A percentile compares a stretch with the other conserved stretches of the same genome.
These are phyloP conservation scores for Elmis aenea DNA, from an alignment of 2,888 invertebrate species.

Conservation along the genomic window DNA sequence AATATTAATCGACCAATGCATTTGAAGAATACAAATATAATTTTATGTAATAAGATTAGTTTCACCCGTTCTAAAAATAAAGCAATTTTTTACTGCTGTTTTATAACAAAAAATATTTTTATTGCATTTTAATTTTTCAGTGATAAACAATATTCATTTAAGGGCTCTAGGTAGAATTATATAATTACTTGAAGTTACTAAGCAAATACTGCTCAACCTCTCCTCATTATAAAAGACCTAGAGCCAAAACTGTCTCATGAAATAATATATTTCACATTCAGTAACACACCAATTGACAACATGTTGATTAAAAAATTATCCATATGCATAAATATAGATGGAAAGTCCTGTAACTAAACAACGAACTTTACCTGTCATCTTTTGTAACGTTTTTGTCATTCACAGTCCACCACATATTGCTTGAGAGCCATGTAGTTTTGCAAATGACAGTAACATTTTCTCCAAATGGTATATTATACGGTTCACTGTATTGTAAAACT, in stretches of 20 bases:
- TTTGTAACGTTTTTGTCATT: slow-evolving; percentile 53
- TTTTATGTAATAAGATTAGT: too few species aligned
- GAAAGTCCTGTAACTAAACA: slow-evolving; percentile 7
- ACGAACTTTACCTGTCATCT: slow-evolving; percentile 45
- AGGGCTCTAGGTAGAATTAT: too few species aligned
- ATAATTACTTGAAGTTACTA: too few species aligned
- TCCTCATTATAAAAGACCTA: too few species aligned
- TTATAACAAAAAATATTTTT: slow-evolving; percentile 1
- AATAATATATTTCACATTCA: too few species aligned
- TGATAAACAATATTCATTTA: too few species aligned
- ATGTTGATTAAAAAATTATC: too few species aligned
- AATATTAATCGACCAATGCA: background rate
- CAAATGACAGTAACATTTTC: slow-evolving; percentile 53
- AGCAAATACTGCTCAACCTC: too few species aligned
- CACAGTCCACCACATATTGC: slow-evolving; percentile 56
- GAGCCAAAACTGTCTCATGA: too few species aligned
- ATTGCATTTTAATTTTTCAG: slow-evolving; percentile 13
- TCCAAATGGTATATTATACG: slow-evolving; percentile 43
- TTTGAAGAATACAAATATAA: too few species aligned
- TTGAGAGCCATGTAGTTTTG: slow-evolving; percentile 48
- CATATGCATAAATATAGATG: background rate
- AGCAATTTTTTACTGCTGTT: background rate
- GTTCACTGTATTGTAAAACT: slow-evolving; percentile 38
- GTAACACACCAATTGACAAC: too few species aligned
- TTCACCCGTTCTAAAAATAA: too few species aligned